phyloP scores from a whole-genome alignment of 2,113 vertebrate genomes.

The Rattus rattus region DNA sequence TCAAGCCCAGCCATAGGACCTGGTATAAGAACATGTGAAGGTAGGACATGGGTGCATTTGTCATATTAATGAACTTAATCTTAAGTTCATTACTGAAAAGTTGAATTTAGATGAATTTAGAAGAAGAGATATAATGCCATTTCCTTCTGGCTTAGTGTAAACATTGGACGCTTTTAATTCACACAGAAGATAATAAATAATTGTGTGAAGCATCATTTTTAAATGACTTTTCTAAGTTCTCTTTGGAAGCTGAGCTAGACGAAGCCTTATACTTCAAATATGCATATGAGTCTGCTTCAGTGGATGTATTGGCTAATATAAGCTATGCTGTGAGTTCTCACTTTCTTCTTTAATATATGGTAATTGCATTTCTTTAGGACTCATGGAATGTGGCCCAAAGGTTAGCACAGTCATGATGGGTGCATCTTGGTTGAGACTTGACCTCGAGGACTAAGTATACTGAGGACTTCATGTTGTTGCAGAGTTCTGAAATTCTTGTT shows the following conservation, averaged over 20 bases:
- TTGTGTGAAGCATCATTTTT: background rate
- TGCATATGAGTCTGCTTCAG: background rate
- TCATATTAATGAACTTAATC: background rate
- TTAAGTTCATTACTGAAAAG: background rate
- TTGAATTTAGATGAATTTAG: background rate
- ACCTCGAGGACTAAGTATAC: too few relatives aligned
- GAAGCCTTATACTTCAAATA: background rate
- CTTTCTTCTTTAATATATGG: background rate
- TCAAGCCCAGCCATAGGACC: background rate
- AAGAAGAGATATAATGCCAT: background rate
- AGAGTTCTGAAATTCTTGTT: too few relatives aligned
- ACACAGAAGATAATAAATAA: background rate
- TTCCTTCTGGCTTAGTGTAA: background rate
- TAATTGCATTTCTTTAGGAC: background rate
- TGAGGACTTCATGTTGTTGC: too few relatives aligned
- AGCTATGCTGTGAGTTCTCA: background rate
- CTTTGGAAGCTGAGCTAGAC: background rate
- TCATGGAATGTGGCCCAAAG: too few relatives aligned
- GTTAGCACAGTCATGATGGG: too few relatives aligned
- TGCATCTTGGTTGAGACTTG: too few relatives aligned
- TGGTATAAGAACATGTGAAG: background rate
- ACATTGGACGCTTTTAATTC: background rate
- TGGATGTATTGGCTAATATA: background rate
- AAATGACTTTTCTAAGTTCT: background rate
- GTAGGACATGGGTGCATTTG: background rate